Evolutionary conservation across 23 tunicate species (phyloP), one percentile per base, ranked within the genome.

Genomic region (Oikopleura dioica): DNA sequence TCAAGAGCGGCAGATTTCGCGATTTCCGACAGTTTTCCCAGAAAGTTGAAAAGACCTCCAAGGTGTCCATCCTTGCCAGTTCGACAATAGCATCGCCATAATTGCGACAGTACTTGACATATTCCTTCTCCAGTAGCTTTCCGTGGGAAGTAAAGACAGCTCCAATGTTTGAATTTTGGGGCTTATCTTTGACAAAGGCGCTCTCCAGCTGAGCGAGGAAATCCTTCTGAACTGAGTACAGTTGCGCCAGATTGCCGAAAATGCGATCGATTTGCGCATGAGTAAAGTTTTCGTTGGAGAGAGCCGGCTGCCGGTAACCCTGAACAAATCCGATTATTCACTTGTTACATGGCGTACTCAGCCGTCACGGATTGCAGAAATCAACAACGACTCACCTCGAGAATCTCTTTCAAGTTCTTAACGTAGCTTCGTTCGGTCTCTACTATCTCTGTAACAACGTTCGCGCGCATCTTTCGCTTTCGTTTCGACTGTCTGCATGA

Each of bases 381-480:
- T n/a, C n/a, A n/a, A n/a, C n/a, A n/a, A n/a, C n/a, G n/a, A 28
- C 72, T 63, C 33, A 63, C 72, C 72, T 63, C 30, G 2, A 63
- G 33, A 12, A 63, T 63, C 4, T 63, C 72, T 63, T 63, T 31
- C 26, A 63, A 63, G 29, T 23, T 31, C 16, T 21, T 28, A 63
- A 63, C 26, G 33, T 63, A 63, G 30, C 33, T 63, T 28, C 26
- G 30, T 28, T 63, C 72, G 29, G 72, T 63, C 29, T 24, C 33
- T 31, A 63, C 5, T 12, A 63, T 63, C 72, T 63, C 72, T 28
- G 16, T 4, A 63, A 63, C 26, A 23, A 63, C 72, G 26, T 63
- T 63, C 26, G 72, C 16, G 16, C 72, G 29, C 72, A 63, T 63
- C 26, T 63, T 63, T 28, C 33, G 29, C 33, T 31, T 24, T 4